Base-by-base conservation (phyloP, 2,797 vertebrate species). In the Stomatorhinus walkeri region DNA sequence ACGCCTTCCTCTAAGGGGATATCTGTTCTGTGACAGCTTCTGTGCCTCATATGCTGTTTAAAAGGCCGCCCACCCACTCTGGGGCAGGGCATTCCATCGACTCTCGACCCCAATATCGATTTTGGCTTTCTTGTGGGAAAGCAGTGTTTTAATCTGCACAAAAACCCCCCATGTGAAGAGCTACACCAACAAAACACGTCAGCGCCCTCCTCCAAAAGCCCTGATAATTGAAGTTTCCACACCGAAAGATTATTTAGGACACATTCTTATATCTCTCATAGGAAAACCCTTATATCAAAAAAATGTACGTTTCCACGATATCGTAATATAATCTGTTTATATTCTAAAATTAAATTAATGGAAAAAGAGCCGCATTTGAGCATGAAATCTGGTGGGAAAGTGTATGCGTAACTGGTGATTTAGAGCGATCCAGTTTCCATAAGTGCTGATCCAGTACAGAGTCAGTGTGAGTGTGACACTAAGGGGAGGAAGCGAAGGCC, bases 101-200 rank as follows among this genome's bases (percentile, higher is more conserved):
- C 43, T 94, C 91, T 88, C 92, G 92, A 94, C 94, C 93, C 87
- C 87, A 93, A 92, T 89, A 90, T 92, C 88, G 94, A 93, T 91
- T 90, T 91, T 91, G 93, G 90, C 91, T 90, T 92, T 94, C 94
- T 92, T 91, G 46, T 91, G 93, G 91, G 93, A 92, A 93, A 88
- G 91, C 95, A 92, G 89, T 89, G 91, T 94, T 95, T 93, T 93
- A 92, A 91, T 93, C 91, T 91, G 89, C 89, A 68, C 89, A 90
- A 85, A 87, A 91, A 92, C 89, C 52, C 36, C 36, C 16, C 40
- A 19, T 46, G 76, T 81, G 64, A 72, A 72, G 64, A 6, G 12
- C 64, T 46, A 46, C 76, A 43, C 40, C 76, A 81, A 81, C 36
- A 8, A 46, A 81, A 2, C 1, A 3, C 19, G 76, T 81, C 76